Conservation (phyloP, 2,113 vertebrate species). For the Aythya baeri region DNA sequence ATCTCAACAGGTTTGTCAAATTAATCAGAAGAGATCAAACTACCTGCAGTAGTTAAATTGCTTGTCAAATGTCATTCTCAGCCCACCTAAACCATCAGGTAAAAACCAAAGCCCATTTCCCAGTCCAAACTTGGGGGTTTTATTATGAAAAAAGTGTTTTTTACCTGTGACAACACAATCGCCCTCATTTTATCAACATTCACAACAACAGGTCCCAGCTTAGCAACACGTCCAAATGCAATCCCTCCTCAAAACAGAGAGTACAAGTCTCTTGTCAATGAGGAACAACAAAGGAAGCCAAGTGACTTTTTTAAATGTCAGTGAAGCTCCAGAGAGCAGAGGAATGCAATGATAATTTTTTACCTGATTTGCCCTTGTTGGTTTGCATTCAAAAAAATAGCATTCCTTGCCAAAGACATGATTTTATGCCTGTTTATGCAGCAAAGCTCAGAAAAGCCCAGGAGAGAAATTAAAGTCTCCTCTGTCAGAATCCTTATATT, state of each 20-base stretch:
- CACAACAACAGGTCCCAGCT: background rate
- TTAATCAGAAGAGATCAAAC: background rate
- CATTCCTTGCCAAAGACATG: background rate
- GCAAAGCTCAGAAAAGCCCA: background rate
- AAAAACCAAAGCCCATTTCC: background rate
- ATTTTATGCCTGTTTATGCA: slow-evolving; percentile 26
- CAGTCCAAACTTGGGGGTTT: background rate
- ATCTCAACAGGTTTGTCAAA: background rate
- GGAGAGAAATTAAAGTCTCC: background rate
- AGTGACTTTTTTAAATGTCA: background rate
- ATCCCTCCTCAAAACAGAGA: background rate
- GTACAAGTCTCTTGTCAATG: background rate
- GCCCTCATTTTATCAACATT: fast-evolving
- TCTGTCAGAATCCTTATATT: background rate
- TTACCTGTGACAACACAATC: background rate
- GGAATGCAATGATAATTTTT: background rate
- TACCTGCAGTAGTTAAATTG: background rate
- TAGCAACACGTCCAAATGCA: background rate
- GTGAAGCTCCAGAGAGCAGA: slow-evolving; percentile 4
- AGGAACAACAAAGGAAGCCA: background rate
- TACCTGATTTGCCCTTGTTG: slow-evolving; percentile 25
- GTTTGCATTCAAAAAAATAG: background rate
- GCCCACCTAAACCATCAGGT: no score
- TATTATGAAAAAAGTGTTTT: background rate
- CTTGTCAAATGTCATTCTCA: background rate